Base-by-base conservation (phyloP, 2,797 vertebrate species). In the Hoplostethus mediterraneus region DNA sequence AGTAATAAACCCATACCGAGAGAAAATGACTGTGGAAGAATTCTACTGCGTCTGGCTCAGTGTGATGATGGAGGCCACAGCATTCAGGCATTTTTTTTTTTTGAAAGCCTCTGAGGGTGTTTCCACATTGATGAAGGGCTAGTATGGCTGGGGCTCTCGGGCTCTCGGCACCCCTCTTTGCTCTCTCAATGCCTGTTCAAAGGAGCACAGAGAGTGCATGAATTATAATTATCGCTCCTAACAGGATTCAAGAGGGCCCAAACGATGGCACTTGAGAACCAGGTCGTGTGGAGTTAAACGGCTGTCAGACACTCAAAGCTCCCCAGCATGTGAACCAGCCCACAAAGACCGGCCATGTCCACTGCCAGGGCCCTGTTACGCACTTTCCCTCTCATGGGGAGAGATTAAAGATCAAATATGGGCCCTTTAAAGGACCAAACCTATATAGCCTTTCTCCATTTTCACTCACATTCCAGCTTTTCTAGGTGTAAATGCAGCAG, bases 201-300 rank as follows among this genome's bases (percentile, higher is more conserved):
- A 94, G 91, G 71, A 78, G 82, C 40, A 12, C 84, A 58, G 81
- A 83, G 86, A 87, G 87, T 84, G 87, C 89, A 90, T 94, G 91
- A 94, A 93, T 93, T 90, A 89, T 92, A 93, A 94, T 95, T 93
- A 91, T 90, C 82, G 91, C 81, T 85, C 88, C 89, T 94, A 94
- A 94, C 92, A 94, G 92, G 94, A 94, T 93, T 94, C 87, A 77
- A 93, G 91, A 93, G 90, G 77, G 63, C 60, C 87, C 82, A 77
- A 83, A 91, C 63, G 84, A 92, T 89, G 85, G 90, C 91, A 90
- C 91, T 94, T 92, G 90, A 93, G 92, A 93, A 93, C 71, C 92
- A 90, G 94, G 93, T 93, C 88, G 89, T 92, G 93, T 93, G 93
- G 92, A 94, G 93, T 94, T 95, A 95, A 95, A 94, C 91, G 93